A percentile compares a stretch with the other conserved stretches of the same genome.
phyloP scores from a whole-genome alignment of 2,113 vertebrate genomes.

The Pteruthius melanotis region DNA sequence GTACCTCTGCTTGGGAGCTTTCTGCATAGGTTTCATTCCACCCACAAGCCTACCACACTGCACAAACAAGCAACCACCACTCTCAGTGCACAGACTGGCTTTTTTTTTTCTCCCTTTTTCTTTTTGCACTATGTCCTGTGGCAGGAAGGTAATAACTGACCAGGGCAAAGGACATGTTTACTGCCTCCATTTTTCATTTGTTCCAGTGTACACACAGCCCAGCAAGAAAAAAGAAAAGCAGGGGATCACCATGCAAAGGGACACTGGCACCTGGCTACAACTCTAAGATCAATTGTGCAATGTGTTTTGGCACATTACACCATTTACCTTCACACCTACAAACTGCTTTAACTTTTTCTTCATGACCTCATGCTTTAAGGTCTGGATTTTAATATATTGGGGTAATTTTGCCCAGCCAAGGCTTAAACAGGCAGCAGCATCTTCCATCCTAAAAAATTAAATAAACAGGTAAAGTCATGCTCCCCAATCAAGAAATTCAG shows the following conservation, averaged over 20 bases:
- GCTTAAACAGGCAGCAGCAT: background rate
- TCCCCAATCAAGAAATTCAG: background rate
- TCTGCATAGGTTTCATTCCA: background rate
- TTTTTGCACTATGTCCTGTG: background rate
- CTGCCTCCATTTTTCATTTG: background rate
- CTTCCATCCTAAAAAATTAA: background rate
- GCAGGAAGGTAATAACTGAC: background rate
- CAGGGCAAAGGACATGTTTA: conserved; percentile 1
- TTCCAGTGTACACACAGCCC: background rate
- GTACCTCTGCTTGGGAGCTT: background rate
- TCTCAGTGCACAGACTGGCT: background rate
- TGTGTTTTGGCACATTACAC: background rate
- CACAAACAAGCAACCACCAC: background rate
- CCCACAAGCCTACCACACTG: background rate
- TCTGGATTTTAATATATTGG: background rate
- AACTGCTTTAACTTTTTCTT: background rate
- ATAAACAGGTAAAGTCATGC: background rate
- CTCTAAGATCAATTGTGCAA: background rate
- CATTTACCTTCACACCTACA: background rate
- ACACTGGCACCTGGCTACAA: background rate
- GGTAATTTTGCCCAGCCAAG: background rate
- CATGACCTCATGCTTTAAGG: background rate
- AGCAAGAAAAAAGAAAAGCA: background rate
- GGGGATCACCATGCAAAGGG: background rate
- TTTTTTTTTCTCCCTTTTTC: fast-evolving